Evolutionary conservation across 2,797 vertebrate species (phyloP), one percentile per base, ranked within the genome.

Genomic region (Acanthurus tractus): DNA sequence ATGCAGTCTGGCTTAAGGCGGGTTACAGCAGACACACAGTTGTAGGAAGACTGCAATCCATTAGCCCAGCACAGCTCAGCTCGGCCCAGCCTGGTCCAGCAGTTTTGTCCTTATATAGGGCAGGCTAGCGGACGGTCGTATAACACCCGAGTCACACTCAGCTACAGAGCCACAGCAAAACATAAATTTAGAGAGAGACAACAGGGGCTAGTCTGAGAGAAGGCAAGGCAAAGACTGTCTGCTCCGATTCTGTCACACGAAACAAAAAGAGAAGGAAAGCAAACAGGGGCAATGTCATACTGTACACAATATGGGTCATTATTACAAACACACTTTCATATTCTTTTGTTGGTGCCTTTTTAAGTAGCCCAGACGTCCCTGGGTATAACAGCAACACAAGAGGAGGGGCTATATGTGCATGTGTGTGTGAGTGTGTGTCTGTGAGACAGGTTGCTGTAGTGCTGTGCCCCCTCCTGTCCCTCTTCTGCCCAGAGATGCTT

Each of bases 61-160:
- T 83, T 84, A 79, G 71, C n/a, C 23, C 13, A 50, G 71, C 63
- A 55, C 25, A 29, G 25, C 3, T 29, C 45, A 81, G 67, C 69
- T 25, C 56, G 17, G 74, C 52, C 44, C 70, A 56, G 84, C 65
- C 44, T 56, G 65, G 80, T 64, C 80, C 38, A 3, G 57, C 71
- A 64, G 80, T 86, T 87, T 76, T 92, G 88, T 83, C 90, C 90
- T 91, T 94, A 94, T 93, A 92, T 93, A 94, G 93, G 92, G 88
- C 93, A 94, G 74, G 79, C 63, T 76, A 76, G 82, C 70, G 79
- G 87, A 86, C 84, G 75, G 74, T 93, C 78, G 56, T 88, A 85
- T 83, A 92, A 91, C 85, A 88, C 74, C 79, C 54, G 8, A 79
- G 88, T 90, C 85, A 85, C 68, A 86, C 76, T 29, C 48, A 76